Conservation (phyloP, 2,113 vertebrate genomes). For the Centropristis striata region DNA sequence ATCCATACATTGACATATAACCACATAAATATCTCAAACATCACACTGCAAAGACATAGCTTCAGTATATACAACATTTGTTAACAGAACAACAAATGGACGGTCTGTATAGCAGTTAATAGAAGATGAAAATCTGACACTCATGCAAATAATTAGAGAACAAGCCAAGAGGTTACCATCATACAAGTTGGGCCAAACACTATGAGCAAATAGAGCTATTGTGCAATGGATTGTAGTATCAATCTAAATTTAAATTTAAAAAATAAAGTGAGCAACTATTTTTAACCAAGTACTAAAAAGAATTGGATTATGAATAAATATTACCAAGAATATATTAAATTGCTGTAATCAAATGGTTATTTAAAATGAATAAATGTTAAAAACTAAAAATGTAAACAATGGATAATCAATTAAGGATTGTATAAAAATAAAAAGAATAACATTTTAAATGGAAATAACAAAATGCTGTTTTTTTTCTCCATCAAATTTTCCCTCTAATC, state of each 20-base stretch:
- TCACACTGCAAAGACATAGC: constrained; percentile 14
- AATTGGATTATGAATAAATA: background rate
- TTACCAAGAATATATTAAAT: background rate
- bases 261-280: background rate
- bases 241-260: constrained; percentile 8
- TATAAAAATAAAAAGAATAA: too few species aligned
- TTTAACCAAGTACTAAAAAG: background rate
- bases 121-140: constrained; percentile 66
- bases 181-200: constrained; percentile 54
- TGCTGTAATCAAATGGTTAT: background rate
- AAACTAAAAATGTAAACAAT: too few species aligned
- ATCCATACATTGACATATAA: constrained; percentile 24
- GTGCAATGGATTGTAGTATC: constrained; percentile 6
- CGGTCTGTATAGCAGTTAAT: constrained; percentile 71
- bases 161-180: constrained; percentile 66
- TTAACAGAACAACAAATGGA: constrained; percentile 58
- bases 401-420: too few species aligned
- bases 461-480: too few species aligned
- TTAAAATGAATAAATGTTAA: background rate
- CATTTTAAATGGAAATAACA: too few species aligned
- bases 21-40: constrained; percentile 23
- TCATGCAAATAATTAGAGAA: constrained; percentile 79
- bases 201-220: constrained; percentile 18
- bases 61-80: constrained; percentile 27
- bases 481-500: too few species aligned